phyloP scores from a whole-genome alignment of 2,113 vertebrate genomes.

The Apistogramma diplotaenia region DNA sequence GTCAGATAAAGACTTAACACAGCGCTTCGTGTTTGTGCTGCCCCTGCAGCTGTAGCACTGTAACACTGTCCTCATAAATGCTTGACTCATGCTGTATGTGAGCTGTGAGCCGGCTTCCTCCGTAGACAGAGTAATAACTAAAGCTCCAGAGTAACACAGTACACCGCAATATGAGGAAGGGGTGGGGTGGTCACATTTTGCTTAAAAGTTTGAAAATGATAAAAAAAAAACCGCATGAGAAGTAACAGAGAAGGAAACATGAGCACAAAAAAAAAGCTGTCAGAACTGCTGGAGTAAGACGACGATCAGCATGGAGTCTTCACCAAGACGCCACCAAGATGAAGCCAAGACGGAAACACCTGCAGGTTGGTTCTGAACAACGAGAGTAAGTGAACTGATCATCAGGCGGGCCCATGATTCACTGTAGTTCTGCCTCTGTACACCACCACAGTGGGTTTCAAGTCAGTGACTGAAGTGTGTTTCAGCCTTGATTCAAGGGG shows the following conservation, averaged over 20 bases:
- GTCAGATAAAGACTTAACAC: not conserved
- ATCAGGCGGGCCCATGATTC: too few relatives aligned
- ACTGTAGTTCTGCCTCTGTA: too few relatives aligned
- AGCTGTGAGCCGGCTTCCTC: slow-evolving; percentile 10
- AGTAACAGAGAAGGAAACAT: not conserved
- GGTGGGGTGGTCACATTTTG: not conserved
- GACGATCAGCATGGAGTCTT: not conserved
- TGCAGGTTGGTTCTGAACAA: slow-evolving; percentile 33
- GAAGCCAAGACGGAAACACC: not conserved
- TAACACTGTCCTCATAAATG: not conserved
- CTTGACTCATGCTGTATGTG: not conserved
- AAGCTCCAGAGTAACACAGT: not conserved
- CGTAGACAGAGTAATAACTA: not conserved
- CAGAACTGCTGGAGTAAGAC: not conserved
- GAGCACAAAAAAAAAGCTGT: not conserved
- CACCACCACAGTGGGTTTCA: too few relatives aligned
- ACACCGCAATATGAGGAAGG: slow-evolving; percentile 17
- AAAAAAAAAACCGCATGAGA: not conserved
- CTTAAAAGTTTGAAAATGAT: not conserved
- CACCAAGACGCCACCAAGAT: not conserved
- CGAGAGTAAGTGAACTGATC: too few relatives aligned
- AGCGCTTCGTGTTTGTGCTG: not conserved
- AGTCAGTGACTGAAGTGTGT: too few relatives aligned
- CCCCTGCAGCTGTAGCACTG: not conserved
- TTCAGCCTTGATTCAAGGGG: not conserved